Evolutionary conservation across 2,113 vertebrate genomes (phyloP).

Genomic region (Malaclemys terrapin): DNA sequence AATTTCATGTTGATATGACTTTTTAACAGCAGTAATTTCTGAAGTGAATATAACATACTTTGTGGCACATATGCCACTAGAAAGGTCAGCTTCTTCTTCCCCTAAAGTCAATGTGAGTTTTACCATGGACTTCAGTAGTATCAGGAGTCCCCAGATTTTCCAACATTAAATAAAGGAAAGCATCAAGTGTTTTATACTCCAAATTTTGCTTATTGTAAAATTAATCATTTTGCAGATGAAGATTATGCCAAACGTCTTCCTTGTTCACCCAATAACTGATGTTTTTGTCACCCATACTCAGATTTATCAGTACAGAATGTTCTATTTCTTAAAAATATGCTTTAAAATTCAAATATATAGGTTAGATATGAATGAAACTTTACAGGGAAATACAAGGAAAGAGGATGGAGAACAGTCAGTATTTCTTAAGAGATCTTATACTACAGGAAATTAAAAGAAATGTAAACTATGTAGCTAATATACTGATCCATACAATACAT

Average conservation of each 20-base stretch:
- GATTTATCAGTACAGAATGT: no score
- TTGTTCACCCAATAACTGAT: no score
- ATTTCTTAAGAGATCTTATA: not conserved
- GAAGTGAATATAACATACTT: rapidly evolving
- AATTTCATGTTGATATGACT: not conserved
- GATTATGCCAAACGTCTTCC: not conserved
- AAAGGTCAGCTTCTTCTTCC: not conserved
- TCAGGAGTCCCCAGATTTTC: not conserved
- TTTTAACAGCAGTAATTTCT: not conserved
- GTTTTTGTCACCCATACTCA: no score
- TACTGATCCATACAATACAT: not conserved
- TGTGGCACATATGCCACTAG: rapidly evolving
- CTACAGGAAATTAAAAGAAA: not conserved
- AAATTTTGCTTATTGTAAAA: not conserved
- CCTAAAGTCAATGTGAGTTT: not conserved
- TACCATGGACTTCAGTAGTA: not conserved
- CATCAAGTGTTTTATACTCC: not conserved
- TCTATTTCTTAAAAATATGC: no score
- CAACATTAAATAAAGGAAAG: not conserved
- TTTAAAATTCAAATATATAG: not conserved
- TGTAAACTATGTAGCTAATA: not conserved
- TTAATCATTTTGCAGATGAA: not conserved
- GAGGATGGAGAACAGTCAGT: not conserved
- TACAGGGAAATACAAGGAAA: not conserved
- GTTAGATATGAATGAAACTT: not conserved